Conservation (phyloP, 2,797 vertebrate species). For the Acrossocheilus wenchowensis region DNA sequence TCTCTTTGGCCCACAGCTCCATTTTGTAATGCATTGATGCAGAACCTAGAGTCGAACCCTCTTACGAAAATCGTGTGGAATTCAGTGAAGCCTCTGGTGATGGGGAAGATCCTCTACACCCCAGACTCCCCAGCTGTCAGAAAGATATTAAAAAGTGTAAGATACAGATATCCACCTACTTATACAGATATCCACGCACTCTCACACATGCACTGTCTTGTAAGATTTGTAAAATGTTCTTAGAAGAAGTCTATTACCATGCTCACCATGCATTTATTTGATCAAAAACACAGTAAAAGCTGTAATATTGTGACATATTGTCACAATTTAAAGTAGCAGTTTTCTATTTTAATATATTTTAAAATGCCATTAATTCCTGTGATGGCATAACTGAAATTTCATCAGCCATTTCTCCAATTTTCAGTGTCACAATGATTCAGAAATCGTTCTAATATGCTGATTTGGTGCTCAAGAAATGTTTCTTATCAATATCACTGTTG, state of each 20-base stretch:
- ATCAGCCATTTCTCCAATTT: neutral
- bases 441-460: neutral
- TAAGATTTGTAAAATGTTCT: neutral
- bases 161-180: slow-evolving; percentile 62
- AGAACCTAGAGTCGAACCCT: slow-evolving; percentile 93
- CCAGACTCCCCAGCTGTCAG: slow-evolving; percentile 87
- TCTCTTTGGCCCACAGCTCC: slow-evolving; percentile 81
- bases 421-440: neutral
- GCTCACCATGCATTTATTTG: neutral
- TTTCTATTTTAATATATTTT: neutral
- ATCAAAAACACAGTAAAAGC: neutral
- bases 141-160: slow-evolving; percentile 92
- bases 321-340: too few species aligned
- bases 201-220: neutral
- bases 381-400: neutral
- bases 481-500: neutral
- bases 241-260: neutral
- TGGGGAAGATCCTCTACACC: slow-evolving; percentile 95
- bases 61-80: slow-evolving; percentile 94
- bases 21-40: slow-evolving; percentile 92
- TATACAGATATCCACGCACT: slow-evolving; percentile 50
- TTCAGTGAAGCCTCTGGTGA: slow-evolving; percentile 92
- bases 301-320: neutral
- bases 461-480: neutral
- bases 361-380: neutral